Evolutionary conservation across 2,113 vertebrate genomes (phyloP), one percentile per base, ranked within the genome.

Genomic region (Arenaria interpres): DNA sequence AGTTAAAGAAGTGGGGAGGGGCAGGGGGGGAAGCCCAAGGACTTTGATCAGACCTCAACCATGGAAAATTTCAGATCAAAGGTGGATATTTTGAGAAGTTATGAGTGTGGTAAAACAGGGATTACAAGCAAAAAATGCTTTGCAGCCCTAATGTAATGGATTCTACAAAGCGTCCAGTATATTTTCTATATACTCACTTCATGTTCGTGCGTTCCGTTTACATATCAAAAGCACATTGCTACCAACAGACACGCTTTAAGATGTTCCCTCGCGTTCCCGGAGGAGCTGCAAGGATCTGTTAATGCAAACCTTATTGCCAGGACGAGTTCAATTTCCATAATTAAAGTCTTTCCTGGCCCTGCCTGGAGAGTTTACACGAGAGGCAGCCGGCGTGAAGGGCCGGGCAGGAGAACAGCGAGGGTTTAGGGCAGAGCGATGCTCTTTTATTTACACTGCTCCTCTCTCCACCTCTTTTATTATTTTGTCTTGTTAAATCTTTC

Each of bases 21-120:
- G 56, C 7, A 7, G 17, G 10, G 53, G 15, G 54, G 32, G 19
- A 89, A 54, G 7, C 74, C 30, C 18, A 11, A 66, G 45, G 67
- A 64, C 88, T 81, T 60, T 92, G 93, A 91, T 93, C 90, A 89
- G 79, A 83, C 79, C 79, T 51, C 76, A 90, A 7, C 32, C 72
- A 48, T n/a, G 86, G 88, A 84, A 89, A 93, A 79, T 30, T 72
- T 6, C 64, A 94, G 88, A 96, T 95, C 93, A 95, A 96, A 97
- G 95, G 71, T 78, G 83, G 67, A 6, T 71, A 84, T 88, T 88
- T 74, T 27, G 95, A 85, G 92, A 78, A 75, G 15, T 90, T 94
- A 68, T 0, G n/a, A 95, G 95, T 23, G 85, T 43, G 82, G 88
- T 83, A 88, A 93, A 92, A 88, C 33, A 23, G 59, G 92, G 93